Conservation (phyloP, 2,113 vertebrate species). For the Picathartes gymnocephalus region DNA sequence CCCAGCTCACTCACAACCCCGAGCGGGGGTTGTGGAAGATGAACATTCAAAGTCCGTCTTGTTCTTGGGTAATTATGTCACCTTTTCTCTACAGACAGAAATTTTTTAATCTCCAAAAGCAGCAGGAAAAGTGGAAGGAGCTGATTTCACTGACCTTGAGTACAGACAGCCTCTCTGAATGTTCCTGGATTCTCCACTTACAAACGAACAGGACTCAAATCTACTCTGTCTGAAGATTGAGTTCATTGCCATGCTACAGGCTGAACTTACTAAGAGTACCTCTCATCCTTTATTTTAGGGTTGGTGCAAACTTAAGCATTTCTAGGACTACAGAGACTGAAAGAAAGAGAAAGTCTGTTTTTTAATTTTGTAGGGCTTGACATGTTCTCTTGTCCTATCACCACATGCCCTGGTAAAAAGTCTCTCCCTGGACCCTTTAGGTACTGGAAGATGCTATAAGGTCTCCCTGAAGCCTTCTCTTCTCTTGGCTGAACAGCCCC, state of each 20-base stretch:
- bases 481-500: neutral
- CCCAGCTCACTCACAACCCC: neutral
- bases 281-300: neutral
- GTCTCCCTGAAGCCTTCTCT: neutral
- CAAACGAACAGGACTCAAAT: neutral
- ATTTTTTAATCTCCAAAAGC: neutral
- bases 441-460: neutral
- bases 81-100: neutral
- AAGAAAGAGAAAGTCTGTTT: neutral
- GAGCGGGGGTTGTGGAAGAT: neutral
- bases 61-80: neutral
- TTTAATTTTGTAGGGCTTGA: neutral
- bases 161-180: neutral
- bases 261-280: neutral
- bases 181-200: neutral
- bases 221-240: neutral
- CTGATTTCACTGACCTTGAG: neutral
- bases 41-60: neutral
- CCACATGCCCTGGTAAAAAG: neutral
- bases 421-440: neutral
- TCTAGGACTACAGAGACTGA: neutral
- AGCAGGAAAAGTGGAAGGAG: neutral
- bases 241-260: neutral
- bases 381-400: neutral
- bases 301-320: neutral